A percentile compares a stretch with the other conserved stretches of the same genome.
Evolutionary conservation across 2,113 vertebrate species (phyloP).

Genomic region (Sorex fumeus): DNA sequence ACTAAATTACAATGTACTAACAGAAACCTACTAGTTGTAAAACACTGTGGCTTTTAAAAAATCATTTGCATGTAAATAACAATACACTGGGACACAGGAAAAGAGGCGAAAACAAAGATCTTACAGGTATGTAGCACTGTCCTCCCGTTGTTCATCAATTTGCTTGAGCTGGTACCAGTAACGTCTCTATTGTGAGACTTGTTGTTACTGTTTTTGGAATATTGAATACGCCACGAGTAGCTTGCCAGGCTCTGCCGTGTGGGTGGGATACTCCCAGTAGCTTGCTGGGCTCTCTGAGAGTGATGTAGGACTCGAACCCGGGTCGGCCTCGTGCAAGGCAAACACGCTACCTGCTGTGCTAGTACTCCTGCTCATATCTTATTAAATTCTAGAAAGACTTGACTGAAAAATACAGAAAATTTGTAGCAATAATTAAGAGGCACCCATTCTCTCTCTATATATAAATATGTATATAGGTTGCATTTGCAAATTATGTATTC

Average conservation of each 20-base stretch:
- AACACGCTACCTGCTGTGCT: too few species aligned
- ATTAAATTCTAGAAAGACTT: constrained; percentile 17
- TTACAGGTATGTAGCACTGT: constrained; percentile 25
- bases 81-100: background rate
- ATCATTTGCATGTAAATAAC: constrained; percentile 57
- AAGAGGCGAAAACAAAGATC: constrained; percentile 7
- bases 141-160: too few species aligned
- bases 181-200: too few species aligned
- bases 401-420: background rate
- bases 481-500: background rate
- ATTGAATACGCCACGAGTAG: too few species aligned
- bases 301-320: too few species aligned
- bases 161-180: too few species aligned
- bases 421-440: constrained; percentile 6
- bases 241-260: too few species aligned
- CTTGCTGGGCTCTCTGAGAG: too few species aligned
- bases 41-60: constrained; percentile 56
- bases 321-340: too few species aligned
- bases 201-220: too few species aligned
- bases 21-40: constrained; percentile 62
- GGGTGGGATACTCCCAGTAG: too few species aligned
- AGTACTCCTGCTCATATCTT: too few species aligned
- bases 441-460: background rate
- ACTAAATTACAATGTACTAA: constrained; percentile 60
- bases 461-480: background rate